phyloP scores from a whole-genome alignment of 2,888 invertebrate species.

The Tribolium freemani region DNA sequence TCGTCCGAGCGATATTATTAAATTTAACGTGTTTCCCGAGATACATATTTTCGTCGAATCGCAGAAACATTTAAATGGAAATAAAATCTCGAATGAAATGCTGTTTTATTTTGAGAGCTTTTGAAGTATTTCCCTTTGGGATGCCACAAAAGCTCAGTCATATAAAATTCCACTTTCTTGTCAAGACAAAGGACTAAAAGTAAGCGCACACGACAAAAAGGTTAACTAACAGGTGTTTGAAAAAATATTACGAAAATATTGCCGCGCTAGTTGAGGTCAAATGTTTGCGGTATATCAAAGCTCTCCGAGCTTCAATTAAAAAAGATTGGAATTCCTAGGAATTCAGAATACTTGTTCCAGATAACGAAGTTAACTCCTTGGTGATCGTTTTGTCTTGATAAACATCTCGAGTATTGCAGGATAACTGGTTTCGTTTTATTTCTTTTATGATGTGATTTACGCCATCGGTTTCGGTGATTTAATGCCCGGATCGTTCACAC shows the following conservation, averaged over 20 bases:
- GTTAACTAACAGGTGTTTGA: constrained; percentile 35
- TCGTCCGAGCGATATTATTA: constrained; percentile 27
- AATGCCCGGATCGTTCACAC: constrained; percentile 7
- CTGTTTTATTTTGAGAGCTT: constrained; percentile 53
- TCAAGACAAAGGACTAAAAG: constrained; percentile 41
- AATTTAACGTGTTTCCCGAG: constrained; percentile 37
- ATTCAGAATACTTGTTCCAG: constrained; percentile 56
- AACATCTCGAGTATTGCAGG: constrained; percentile 47
- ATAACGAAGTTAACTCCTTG: constrained; percentile 53
- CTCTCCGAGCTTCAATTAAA: constrained; percentile 51
- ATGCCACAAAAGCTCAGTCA: constrained; percentile 54
- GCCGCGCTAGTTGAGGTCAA: constrained; percentile 39
- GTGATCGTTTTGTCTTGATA: constrained; percentile 56
- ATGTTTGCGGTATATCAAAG: constrained; percentile 45
- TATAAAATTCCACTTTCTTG: constrained; percentile 51
- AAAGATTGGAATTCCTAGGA: constrained; percentile 55
- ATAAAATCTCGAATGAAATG: constrained; percentile 53
- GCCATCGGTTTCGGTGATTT: constrained; percentile 46
- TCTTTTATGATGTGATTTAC: constrained; percentile 45
- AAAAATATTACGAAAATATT: constrained; percentile 1
- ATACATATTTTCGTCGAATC: constrained; percentile 40
- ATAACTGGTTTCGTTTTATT: constrained; percentile 46
- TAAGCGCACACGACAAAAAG: not conserved
- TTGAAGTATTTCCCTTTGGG: constrained; percentile 55
- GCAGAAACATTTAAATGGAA: constrained; percentile 46